Conservation (phyloP, 2,888 invertebrate species). For the Coleophora flavipennella region DNA sequence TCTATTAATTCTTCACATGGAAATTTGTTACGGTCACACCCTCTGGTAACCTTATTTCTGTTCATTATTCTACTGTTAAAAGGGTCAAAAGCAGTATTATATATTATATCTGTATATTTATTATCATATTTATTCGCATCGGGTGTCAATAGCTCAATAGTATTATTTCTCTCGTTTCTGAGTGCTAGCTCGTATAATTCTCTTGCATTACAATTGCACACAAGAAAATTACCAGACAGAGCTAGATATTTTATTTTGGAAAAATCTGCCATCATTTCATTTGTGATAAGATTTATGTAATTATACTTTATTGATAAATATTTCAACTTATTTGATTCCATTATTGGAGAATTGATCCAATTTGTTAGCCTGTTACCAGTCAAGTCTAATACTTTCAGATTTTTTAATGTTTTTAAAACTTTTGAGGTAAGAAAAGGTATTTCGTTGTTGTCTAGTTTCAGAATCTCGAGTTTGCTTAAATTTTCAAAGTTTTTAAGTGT, state of each 20-base stretch:
- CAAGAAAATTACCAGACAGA: slow-evolving; percentile 70
- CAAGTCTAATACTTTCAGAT: slow-evolving; percentile 62
- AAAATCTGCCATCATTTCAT: slow-evolving; percentile 72
- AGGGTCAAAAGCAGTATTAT: slow-evolving; percentile 30
- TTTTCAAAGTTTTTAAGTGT: slow-evolving; percentile 40
- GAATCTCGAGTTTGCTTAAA: slow-evolving; percentile 48
- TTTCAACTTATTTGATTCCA: slow-evolving; percentile 40
- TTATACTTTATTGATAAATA: slow-evolving; percentile 64
- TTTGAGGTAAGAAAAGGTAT: slow-evolving; percentile 38
- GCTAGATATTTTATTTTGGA: slow-evolving; percentile 53
- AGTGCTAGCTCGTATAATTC: slow-evolving; percentile 58
- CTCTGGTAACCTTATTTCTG: slow-evolving; percentile 19
- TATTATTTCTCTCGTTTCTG: slow-evolving; percentile 19
- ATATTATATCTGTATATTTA: slow-evolving; percentile 6
- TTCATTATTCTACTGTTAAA: slow-evolving; percentile 26
- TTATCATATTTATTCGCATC: neutral
- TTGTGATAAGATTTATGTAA: slow-evolving; percentile 68
- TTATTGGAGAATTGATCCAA: slow-evolving; percentile 64
- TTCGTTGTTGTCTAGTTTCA: slow-evolving; percentile 67
- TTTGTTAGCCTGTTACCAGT: slow-evolving; percentile 66
- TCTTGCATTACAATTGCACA: slow-evolving; percentile 72
- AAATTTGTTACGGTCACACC: slow-evolving; percentile 8
- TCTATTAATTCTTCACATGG: slow-evolving; percentile 14
- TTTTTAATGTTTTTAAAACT: slow-evolving; percentile 36
- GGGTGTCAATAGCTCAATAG: no score